Base-by-base conservation (phyloP, 2,113 vertebrate species). In the Corydoras maculifer region DNA sequence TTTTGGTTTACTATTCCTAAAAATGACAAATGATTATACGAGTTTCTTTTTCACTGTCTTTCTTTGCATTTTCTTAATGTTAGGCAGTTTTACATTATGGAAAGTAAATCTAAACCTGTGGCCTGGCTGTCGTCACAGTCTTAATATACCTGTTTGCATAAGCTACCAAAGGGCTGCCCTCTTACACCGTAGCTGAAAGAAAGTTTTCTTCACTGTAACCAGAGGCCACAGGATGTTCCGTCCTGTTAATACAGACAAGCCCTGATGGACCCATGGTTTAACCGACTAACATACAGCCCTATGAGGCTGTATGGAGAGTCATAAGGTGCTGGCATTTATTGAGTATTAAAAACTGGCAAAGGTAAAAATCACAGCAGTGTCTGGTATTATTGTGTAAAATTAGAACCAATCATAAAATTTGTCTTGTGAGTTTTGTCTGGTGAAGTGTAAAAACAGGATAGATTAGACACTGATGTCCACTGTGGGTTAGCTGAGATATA, bases 261-360 rank as follows among this genome's bases (percentile, higher is more conserved):
- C 7, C 75, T 77, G 79, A 78, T 57, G 71, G 77, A 75, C 59
- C 74, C 74, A 35, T 75, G 63, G 30, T 74, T 75, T 32, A 35
- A 79, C 72, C 57, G 79, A 70, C 78, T 54, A 59, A 71, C 75
- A 67, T 70, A 54, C 32, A 75, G 80, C 18, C 86, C 81, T 86
- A 82, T 70, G 66, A 43, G 70, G 80, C 82, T 84, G 82, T 79
- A 63, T 81, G 67, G 54, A 58, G 53, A 13, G 74, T 70, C 70
- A 84, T 88, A 82, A 88, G 87, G 83, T 84, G 82, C 86, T 88
- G 87, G 87, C 86, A 85, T 65, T 10, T 51, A 11, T 1, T 3
- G 9, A 11, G 32, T 35, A 29, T 80, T 80, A 79, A 76, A 80
- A 77, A 78, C 78, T 73, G 80, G 81, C 61, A 43, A 32, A 10